Evolutionary conservation across 2,113 vertebrate genomes (phyloP).

Genomic region (Lophotis ruficrista): DNA sequence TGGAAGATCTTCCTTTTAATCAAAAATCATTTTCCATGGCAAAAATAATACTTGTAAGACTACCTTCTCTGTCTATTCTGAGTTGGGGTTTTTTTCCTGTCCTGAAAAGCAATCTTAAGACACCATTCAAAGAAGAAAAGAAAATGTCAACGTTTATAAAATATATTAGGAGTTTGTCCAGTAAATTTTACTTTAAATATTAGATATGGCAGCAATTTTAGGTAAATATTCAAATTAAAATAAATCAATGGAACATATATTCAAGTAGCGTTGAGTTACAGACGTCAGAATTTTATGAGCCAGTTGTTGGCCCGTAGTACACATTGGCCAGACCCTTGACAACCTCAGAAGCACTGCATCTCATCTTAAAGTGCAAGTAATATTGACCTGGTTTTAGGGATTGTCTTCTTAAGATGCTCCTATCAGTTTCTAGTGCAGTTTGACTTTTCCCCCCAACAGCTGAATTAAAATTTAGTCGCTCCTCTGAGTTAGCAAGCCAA

Average conservation of each 20-base stretch:
- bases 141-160: neutral
- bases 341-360: neutral
- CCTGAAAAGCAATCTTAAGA: neutral
- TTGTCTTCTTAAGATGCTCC: neutral
- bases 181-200: neutral
- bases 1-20: neutral
- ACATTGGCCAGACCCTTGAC: neutral
- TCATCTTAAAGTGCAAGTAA: neutral
- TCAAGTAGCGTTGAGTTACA: neutral
- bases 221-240: neutral
- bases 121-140: neutral
- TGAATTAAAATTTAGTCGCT: neutral
- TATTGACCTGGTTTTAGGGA: neutral
- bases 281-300: neutral
- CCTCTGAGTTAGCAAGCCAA: neutral
- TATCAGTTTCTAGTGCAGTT: neutral
- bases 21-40: neutral
- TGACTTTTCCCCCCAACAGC: neutral
- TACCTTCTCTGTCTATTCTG: neutral
- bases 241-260: neutral
- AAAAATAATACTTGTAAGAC: neutral
- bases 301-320: neutral
- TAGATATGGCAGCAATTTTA: neutral
- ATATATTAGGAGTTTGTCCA: neutral
- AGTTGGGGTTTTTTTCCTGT: accelerated